Evolutionary conservation across 2,113 vertebrate species (phyloP), one percentile per base, ranked within the genome.

Genomic region (Scartelaos histophorus): DNA sequence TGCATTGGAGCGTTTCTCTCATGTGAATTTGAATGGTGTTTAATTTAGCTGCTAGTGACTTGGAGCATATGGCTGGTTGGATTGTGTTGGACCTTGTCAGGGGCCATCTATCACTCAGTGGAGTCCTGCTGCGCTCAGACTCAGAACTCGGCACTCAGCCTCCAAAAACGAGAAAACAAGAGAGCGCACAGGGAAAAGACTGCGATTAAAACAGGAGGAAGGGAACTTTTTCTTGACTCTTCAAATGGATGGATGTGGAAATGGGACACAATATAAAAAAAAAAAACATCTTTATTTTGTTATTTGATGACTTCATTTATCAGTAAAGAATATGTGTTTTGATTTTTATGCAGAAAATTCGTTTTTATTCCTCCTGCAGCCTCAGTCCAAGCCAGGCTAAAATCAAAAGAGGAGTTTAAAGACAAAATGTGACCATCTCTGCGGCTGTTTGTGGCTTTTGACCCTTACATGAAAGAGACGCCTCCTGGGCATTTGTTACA

Each of bases 31-130:
- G 78, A 88, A 82, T 86, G 71, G 58, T 77, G 72, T 86, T 82
- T 88, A 90, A 90, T 89, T 88, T 71, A 74, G 75, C 74, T 80
- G 79, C 85, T 84, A 82, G 87, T 74, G 21, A 76, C 82, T 77
- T 29, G 66, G 90, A 85, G 82, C 85, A 83, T 88, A 85, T 89
- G 88, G 76, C 70, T 85, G 79, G 79, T 88, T 88, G 88, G 80
- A 87, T 88, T 90, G 84, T 90, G 82, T 90, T 86, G 85, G 80
- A 82, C 85, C 88, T 89, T 89, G 90, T 92, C 88, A 91, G 82
- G 70, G 78, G 75, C 92, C 81, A 92, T 93, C 84, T 86, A 92
- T 93, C 90, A 92, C 68, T 82, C 70, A 35, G 61, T 43, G 84
- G 89, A 78, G 83, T 90, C 90, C 90, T 80, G 84, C 92, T 91